Percentiles rank a stretch among this genome's conserved stretches.
phyloP scores from a whole-genome alignment of 37 sponge, comb jelly and placozoan genomes.

The Geodia barretti region DNA sequence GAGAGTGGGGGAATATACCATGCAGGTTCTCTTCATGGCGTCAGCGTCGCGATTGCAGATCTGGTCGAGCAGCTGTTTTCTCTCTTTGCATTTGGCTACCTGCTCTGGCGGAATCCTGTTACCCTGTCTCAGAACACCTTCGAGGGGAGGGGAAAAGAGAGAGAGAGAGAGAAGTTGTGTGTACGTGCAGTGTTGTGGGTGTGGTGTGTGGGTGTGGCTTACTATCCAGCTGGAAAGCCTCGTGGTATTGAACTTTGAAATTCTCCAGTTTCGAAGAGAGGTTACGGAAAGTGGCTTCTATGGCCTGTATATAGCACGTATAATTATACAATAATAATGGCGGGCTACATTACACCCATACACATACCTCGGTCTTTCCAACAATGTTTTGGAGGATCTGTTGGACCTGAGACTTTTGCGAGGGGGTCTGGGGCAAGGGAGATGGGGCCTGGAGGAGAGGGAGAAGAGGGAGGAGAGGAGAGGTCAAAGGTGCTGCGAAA shows the following conservation, averaged over 20 bases:
- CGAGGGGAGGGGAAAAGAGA: not conserved
- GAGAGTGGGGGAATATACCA: too few species aligned
- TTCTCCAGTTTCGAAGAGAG: slow-evolving; percentile 46
- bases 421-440: not conserved
- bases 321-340: not conserved
- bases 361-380: slow-evolving; percentile 19
- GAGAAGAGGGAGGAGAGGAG: too few species aligned
- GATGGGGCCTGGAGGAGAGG: slow-evolving; percentile 23
- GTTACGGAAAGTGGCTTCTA: slow-evolving; percentile 37
- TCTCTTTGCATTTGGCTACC: slow-evolving; percentile 32
- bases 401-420: slow-evolving; percentile 32
- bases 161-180: not conserved
- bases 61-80: slow-evolving; percentile 49
- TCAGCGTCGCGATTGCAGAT: slow-evolving; percentile 12
- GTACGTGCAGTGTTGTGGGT: not conserved
- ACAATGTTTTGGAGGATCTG: slow-evolving; percentile 18
- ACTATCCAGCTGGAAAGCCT: slow-evolving; percentile 42
- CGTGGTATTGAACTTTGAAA: slow-evolving; percentile 52
- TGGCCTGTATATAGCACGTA: not conserved
- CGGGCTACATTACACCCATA: not conserved
- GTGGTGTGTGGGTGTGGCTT: not conserved
- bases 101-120: slow-evolving; percentile 54
- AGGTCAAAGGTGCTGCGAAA: too few species aligned
- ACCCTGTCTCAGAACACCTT: slow-evolving; percentile 27
- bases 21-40: slow-evolving; percentile 46